These are phyloP conservation scores for Cheirogaleus major DNA, from an alignment of 2,797 vertebrate genomes.

Conservation along the genomic window DNA sequence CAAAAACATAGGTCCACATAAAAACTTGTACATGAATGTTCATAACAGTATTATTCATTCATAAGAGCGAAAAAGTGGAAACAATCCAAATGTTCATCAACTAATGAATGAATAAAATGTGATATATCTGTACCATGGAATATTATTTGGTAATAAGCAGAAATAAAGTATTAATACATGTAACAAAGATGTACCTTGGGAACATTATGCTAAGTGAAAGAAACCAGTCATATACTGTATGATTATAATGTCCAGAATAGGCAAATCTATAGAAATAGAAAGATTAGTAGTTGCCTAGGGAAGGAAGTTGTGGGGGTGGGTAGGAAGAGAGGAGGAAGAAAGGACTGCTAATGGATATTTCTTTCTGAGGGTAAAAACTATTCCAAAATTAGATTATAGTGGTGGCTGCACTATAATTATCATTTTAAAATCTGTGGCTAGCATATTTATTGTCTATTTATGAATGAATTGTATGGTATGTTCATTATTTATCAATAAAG, in stretches of 20 bases:
- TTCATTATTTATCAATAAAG: slow-evolving; percentile 17
- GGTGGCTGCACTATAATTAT: not conserved
- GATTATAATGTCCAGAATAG: not conserved
- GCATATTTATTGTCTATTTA: not conserved
- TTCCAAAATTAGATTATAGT: slow-evolving; percentile 16
- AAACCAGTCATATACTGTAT: not conserved
- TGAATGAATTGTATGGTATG: not conserved
- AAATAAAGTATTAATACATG: not conserved
- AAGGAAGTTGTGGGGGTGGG: not conserved
- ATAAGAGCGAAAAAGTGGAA: not conserved
- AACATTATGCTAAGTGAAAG: not conserved
- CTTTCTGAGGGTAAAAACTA: not conserved
- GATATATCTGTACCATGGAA: not conserved
- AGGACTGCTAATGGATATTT: not conserved
- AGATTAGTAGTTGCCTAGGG: not conserved
- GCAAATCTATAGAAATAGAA: not conserved
- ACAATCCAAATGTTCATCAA: not conserved
- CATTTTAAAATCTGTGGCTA: not conserved
- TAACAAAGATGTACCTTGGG: not conserved
- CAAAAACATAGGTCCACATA: not conserved
- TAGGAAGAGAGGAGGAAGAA: not conserved
- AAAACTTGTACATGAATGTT: not conserved
- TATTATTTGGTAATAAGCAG: not conserved
- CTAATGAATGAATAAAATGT: not conserved
- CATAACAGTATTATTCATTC: not conserved